Conservation (phyloP, 2,797 vertebrate species). For the Anas flavirostris region DNA sequence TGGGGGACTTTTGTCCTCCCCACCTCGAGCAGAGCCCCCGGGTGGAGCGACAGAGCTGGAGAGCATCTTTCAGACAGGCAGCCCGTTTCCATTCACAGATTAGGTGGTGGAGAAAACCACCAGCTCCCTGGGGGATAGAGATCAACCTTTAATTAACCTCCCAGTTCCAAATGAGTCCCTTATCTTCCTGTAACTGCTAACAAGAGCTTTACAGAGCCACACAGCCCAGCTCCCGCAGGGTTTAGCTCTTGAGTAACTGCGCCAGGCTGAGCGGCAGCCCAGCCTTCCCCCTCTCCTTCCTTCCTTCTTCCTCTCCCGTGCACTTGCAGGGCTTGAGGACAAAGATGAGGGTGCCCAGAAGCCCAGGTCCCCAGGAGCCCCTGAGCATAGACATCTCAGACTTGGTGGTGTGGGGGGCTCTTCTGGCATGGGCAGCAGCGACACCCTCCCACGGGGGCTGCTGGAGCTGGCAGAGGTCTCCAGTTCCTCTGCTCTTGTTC, state of each 20-base stretch:
- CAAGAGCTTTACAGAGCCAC: background rate
- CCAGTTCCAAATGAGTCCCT: conserved; percentile 13
- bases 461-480: background rate
- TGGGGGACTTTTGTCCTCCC: background rate
- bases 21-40: accelerated
- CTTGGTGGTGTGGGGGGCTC: background rate
- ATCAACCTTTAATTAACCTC: conserved; percentile 52
- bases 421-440: background rate
- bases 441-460: background rate
- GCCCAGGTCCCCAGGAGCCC: background rate
- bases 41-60: background rate
- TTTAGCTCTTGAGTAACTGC: background rate
- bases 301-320: background rate
- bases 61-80: background rate
- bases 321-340: background rate
- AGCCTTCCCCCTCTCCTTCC: background rate
- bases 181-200: conserved; percentile 31
- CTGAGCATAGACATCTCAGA: background rate
- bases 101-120: background rate
- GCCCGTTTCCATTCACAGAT: background rate
- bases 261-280: background rate
- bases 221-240: background rate
- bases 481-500: accelerated
- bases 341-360: background rate
- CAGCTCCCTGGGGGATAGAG: background rate